Conservation (phyloP, 64 coral and sea anemone genomes). For the Catalaphyllia jardinei region DNA sequence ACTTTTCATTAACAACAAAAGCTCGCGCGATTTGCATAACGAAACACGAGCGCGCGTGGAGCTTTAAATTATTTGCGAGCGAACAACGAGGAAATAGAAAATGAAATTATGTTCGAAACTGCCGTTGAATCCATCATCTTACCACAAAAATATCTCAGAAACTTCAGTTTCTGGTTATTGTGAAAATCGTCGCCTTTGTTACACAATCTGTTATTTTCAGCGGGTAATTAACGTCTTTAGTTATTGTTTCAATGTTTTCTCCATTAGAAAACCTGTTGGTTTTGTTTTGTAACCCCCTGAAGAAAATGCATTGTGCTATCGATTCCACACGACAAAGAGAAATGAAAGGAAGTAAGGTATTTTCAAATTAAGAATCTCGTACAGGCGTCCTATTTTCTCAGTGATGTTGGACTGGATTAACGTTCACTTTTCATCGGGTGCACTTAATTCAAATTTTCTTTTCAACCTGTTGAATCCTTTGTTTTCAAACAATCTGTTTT, state of each 20-base stretch:
- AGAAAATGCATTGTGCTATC: slow-evolving; percentile 3
- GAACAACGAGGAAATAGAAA: neutral
- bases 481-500: neutral
- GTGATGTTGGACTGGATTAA: neutral
- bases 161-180: neutral
- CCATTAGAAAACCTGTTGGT: slow-evolving; percentile 23
- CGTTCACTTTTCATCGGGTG: neutral
- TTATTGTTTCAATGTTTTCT: slow-evolving; percentile 11
- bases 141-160: neutral
- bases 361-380: neutral
- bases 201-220: neutral
- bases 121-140: neutral
- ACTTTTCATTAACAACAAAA: slow-evolving; percentile 59
- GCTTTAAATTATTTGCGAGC: slow-evolving; percentile 8
- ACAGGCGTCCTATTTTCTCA: neutral
- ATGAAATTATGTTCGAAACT: neutral
- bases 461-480: slow-evolving; percentile 24
- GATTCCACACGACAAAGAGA: neutral
- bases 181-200: neutral
- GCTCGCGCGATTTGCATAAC: slow-evolving; percentile 53
- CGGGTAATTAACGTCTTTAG: slow-evolving; percentile 33
- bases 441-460: neutral
- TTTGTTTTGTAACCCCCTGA: slow-evolving; percentile 19
- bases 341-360: neutral
- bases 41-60: slow-evolving; percentile 41